phyloP scores from a whole-genome alignment of 2,888 invertebrate genomes.

The Pseudanteris insignis region DNA sequence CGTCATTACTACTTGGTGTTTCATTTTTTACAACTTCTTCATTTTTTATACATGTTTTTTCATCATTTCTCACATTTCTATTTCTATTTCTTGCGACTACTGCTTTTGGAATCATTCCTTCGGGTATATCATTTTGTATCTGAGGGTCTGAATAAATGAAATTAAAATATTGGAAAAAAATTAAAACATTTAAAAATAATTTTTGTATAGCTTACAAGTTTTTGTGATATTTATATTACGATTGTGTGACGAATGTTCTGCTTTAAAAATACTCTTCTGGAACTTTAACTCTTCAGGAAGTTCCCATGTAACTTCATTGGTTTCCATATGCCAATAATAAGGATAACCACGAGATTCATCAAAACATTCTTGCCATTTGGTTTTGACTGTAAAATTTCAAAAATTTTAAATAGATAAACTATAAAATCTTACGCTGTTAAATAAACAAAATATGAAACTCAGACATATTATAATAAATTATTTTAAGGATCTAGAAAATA shows the following conservation, averaged over 20 bases:
- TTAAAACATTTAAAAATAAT: too few species aligned
- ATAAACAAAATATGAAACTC: too few species aligned
- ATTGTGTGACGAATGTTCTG: too few species aligned
- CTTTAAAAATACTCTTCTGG: constrained; percentile 48
- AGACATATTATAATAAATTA: too few species aligned
- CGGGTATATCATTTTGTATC: constrained; percentile 59
- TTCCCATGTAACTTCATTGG: constrained; percentile 75
- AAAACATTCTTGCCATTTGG: constrained; percentile 75
- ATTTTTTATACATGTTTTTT: constrained; percentile 51
- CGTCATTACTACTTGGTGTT: neutral
- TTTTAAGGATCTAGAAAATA: too few species aligned
- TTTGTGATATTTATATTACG: too few species aligned
- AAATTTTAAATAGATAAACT: too few species aligned
- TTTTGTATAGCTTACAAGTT: too few species aligned
- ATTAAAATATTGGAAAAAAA: too few species aligned
- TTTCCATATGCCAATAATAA: constrained; percentile 74
- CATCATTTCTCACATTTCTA: constrained; percentile 53
- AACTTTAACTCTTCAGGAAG: constrained; percentile 67
- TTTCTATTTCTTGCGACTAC: constrained; percentile 62
- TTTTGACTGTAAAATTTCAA: constrained; percentile 49
- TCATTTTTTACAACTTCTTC: constrained; percentile 44
- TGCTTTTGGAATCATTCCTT: constrained; percentile 64
- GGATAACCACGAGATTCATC: constrained; percentile 72
- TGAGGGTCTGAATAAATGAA: constrained; percentile 58
- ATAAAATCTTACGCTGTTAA: too few species aligned